Conservation (phyloP, 1,140 invertebrate species). For the Aricia agestis region DNA sequence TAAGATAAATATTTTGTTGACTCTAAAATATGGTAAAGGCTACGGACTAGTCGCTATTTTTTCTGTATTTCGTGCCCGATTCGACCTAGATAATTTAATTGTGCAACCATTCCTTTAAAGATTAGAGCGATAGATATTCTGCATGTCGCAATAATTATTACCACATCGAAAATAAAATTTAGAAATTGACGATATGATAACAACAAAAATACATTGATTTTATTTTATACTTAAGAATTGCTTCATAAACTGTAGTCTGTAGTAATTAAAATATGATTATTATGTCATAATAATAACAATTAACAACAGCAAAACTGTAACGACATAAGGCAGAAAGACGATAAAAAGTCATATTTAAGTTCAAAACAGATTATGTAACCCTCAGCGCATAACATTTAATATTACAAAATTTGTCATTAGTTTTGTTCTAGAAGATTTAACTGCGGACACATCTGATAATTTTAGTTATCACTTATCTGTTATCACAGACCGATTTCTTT, state of each 20-base stretch:
- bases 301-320: neutral
- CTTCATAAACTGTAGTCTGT: too few species aligned
- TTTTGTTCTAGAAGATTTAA: neutral
- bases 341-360: neutral
- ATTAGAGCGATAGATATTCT: neutral
- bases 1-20: too few species aligned
- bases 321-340: neutral
- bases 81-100: conserved; percentile 5
- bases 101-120: conserved; percentile 10
- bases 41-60: neutral
- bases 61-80: neutral
- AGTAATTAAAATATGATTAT: neutral
- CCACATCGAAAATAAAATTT: neutral
- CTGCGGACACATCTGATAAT: neutral
- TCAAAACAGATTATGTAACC: neutral
- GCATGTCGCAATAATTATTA: neutral
- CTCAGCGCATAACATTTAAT: neutral
- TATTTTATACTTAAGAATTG: neutral
- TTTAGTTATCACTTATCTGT: too few species aligned
- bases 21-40: neutral
- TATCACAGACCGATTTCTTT: too few species aligned
- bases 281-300: neutral
- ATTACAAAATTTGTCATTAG: neutral
- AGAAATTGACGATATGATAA: neutral
- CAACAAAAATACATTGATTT: neutral